Conservation (phyloP, 2,113 vertebrate species). For the Riparia riparia region DNA sequence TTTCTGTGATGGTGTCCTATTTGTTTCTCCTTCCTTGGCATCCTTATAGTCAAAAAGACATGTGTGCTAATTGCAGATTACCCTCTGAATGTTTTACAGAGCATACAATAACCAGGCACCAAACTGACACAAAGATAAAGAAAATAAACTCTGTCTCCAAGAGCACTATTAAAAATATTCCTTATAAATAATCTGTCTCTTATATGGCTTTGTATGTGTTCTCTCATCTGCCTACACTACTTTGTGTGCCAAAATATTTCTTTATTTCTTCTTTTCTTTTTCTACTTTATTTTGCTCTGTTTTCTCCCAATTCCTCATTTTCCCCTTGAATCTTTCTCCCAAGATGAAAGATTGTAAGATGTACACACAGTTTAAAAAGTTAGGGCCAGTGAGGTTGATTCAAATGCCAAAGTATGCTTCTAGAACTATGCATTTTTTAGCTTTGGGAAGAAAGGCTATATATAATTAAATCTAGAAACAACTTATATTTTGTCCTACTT, state of each 20-base stretch:
- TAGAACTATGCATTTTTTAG: neutral
- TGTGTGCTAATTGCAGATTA: neutral
- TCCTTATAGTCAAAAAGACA: neutral
- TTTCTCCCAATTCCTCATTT: constrained; percentile 14
- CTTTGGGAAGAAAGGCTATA: neutral
- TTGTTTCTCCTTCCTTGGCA: neutral
- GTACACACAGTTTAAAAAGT: neutral
- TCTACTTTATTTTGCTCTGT: neutral
- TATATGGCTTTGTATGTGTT: neutral
- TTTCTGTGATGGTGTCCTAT: neutral
- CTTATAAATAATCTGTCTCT: neutral
- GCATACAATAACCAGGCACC: neutral
- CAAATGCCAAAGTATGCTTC: neutral
- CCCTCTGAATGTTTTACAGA: neutral
- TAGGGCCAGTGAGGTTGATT: neutral
- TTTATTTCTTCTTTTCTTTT: neutral
- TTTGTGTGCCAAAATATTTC: neutral
- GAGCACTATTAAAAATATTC: neutral
- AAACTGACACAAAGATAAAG: neutral
- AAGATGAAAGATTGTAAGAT: constrained; percentile 23
- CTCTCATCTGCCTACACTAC: neutral
- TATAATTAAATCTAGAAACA: neutral
- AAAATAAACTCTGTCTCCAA: neutral
- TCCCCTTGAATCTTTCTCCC: neutral
- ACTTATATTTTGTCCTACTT: neutral